These are phyloP conservation scores for Hydrophis major DNA, from an alignment of 2,797 vertebrate genomes.

Conservation along the genomic window DNA sequence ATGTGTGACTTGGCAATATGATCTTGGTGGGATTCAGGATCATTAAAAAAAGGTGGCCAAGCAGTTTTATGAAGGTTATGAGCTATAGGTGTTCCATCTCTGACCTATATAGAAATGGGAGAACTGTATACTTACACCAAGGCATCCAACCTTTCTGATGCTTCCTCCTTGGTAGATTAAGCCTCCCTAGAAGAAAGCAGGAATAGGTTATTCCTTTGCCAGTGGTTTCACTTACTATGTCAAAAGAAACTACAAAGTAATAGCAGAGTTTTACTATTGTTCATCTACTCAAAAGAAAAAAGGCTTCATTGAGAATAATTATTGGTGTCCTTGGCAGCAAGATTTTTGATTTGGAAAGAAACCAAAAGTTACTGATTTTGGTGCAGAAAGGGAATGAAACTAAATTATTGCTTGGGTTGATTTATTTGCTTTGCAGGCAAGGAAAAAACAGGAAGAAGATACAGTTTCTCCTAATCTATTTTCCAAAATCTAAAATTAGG, in stretches of 20 bases:
- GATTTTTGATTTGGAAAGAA: background rate
- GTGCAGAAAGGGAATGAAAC: background rate
- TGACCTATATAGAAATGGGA: background rate
- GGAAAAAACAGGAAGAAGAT: background rate
- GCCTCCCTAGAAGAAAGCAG: constrained; percentile 51
- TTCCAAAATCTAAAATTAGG: background rate
- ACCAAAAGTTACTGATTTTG: background rate
- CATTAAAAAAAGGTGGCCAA: background rate
- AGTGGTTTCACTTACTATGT: background rate
- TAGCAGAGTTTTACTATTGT: background rate
- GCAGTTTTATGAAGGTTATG: background rate
- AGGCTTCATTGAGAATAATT: background rate
- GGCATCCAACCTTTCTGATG: constrained; percentile 48
- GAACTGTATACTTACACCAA: constrained; percentile 51
- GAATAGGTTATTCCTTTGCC: constrained; percentile 7
- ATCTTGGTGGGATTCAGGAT: background rate
- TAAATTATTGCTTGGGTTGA: background rate
- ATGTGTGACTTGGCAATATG: background rate
- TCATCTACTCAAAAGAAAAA: background rate
- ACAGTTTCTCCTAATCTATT: background rate
- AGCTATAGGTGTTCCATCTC: background rate
- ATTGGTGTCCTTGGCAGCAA: constrained; percentile 3
- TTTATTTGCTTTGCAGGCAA: background rate
- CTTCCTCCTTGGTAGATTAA: constrained; percentile 58
- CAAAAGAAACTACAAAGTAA: background rate